These are phyloP conservation scores for Dasysyrphus tricinctus DNA, from an alignment of 2,888 invertebrate genomes.

Conservation along the genomic window DNA sequence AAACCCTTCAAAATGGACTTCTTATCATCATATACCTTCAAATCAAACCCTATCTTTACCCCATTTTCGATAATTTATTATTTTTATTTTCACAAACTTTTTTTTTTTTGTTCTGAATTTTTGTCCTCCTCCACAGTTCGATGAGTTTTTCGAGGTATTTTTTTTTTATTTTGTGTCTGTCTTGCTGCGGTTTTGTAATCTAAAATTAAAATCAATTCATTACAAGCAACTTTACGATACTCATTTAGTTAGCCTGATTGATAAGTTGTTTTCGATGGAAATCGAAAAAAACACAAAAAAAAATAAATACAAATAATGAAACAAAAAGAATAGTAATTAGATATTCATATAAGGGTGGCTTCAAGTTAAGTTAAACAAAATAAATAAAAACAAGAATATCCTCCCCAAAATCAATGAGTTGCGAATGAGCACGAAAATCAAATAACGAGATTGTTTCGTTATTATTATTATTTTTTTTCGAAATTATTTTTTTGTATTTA, in stretches of 20 bases:
- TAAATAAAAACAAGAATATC: background rate
- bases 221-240: constrained; percentile 70
- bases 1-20: constrained; percentile 12
- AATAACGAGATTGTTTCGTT: constrained; percentile 44
- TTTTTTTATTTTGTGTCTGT: constrained; percentile 28
- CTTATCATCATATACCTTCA: constrained; percentile 19
- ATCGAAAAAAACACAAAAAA: constrained; percentile 33
- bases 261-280: constrained; percentile 69
- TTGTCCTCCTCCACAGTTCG: constrained; percentile 39
- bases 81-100: constrained; percentile 28
- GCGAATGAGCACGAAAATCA: constrained; percentile 62
- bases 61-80: constrained; percentile 50
- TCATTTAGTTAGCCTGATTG: constrained; percentile 74
- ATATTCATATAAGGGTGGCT: constrained; percentile 69
- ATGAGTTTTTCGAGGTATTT: constrained; percentile 40
- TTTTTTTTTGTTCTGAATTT: constrained; percentile 1
- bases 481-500: constrained; percentile 25
- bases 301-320: constrained; percentile 34
- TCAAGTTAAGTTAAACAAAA: background rate
- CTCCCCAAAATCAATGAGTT: constrained; percentile 60
- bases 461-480: constrained; percentile 25
- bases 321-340: constrained; percentile 65
- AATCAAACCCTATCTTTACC: constrained; percentile 24
- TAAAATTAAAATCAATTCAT: constrained; percentile 76
- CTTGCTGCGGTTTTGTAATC: constrained; percentile 70